phyloP scores from a whole-genome alignment of 2,113 vertebrate genomes.

The Andinoacara biseriatus region DNA sequence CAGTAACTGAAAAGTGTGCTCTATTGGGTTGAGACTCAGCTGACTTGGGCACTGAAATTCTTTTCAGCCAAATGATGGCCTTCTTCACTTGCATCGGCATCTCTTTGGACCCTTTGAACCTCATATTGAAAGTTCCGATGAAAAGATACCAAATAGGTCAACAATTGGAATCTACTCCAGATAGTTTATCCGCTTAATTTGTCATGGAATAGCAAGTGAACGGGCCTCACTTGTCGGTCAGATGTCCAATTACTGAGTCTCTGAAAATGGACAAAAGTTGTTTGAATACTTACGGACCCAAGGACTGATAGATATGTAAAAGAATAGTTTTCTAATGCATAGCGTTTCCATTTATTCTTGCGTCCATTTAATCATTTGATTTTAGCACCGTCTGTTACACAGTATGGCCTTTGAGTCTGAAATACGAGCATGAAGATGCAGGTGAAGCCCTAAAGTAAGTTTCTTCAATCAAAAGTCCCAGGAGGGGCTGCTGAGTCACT shows the following conservation, averaged over 20 bases:
- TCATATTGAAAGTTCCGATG: background rate
- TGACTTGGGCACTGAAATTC: background rate
- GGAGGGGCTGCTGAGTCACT: constrained; percentile 30
- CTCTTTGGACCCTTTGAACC: background rate
- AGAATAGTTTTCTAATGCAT: background rate
- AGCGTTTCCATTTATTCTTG: background rate
- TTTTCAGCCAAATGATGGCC: background rate
- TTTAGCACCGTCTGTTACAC: background rate
- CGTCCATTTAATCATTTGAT: background rate
- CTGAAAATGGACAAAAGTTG: background rate
- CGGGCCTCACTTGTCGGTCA: background rate
- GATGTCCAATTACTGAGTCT: background rate
- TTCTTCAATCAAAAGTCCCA: constrained; percentile 25
- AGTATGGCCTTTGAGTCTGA: background rate
- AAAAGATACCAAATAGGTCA: background rate
- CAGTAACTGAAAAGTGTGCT: background rate
- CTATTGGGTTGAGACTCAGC: background rate
- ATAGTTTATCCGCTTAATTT: background rate
- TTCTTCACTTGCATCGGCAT: background rate
- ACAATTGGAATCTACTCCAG: background rate
- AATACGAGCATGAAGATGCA: background rate
- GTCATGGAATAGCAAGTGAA: background rate
- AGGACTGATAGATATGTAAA: background rate
- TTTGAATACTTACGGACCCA: background rate
- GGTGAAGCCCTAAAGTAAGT: constrained; percentile 10